Base-by-base conservation (phyloP, 2,888 invertebrate species). In the Orgyia antiqua region DNA sequence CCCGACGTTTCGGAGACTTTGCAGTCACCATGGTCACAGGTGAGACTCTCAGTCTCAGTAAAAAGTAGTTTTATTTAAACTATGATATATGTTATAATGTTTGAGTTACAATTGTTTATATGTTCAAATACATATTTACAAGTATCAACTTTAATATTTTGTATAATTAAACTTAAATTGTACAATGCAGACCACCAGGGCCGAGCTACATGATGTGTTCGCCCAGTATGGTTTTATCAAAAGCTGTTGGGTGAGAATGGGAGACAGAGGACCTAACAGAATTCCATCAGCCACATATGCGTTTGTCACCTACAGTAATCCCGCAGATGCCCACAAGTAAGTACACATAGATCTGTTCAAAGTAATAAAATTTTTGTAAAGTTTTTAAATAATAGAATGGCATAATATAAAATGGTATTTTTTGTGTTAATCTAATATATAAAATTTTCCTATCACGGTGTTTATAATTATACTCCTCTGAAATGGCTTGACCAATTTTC, bases 171-270 rank as follows among this genome's bases (percentile, higher is more conserved):
- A 5, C 10, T 15, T 2, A 9, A 19, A 11, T 10, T 26, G n/a
- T 39, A 34, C 12, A 24, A 83, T 77, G 4, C 58, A 89, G 89
- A 88, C 88, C 13, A 83, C 88, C 2, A 69, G 87, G 36, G 72
- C 75, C 38, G 88, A 89, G 48, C 53, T 89, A 8, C 75, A 77
- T 53, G 82, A 76, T 32, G 57, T 88, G n/a, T 89, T 89, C 59
- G 80, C 87, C 17, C 79, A 69, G 13, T 89, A 87, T 60, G 89
- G 89, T n/a, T 79, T 83, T 37, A 79, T 89, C 29, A 88, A 87
- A 48, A 84, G 83, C 45, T 89, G 89, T 45, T 89, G 84, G 74
- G 44, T 89, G 24, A 70, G 79, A 47, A 82, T 87, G 70, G 87
- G 77, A 10, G 70, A 76, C 8, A 73, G 49, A 49, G 82, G 68